phyloP scores from a whole-genome alignment of 2,888 invertebrate genomes.

The Drosophila leonis region DNA sequence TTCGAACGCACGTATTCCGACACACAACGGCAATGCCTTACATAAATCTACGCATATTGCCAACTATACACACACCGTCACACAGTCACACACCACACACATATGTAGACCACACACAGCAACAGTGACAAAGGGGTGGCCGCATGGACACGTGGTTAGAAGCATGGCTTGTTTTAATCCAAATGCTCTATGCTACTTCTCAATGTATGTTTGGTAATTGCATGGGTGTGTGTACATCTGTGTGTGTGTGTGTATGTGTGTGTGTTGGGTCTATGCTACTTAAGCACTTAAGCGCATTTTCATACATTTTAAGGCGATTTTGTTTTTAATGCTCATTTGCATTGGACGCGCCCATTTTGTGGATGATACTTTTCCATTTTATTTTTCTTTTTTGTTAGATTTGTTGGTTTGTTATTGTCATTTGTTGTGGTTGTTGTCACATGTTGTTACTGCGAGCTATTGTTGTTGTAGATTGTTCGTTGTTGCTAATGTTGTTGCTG shows the following conservation, averaged over 20 bases:
- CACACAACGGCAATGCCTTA: conserved; percentile 23
- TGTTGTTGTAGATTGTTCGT: background rate
- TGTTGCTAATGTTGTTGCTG: background rate
- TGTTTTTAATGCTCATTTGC: conserved; percentile 62
- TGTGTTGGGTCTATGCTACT: conserved; percentile 32
- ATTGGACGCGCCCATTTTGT: conserved; percentile 30
- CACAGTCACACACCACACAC: background rate
- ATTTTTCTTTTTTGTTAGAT: conserved; percentile 9
- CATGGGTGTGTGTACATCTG: conserved; percentile 3
- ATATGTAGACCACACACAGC: conserved; percentile 2
- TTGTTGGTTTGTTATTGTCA: background rate
- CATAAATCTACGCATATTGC: conserved; percentile 50
- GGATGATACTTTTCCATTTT: background rate
- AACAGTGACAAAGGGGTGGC: conserved; percentile 30
- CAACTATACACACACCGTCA: conserved; percentile 7
- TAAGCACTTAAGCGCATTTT: conserved; percentile 55
- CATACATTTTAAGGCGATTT: conserved; percentile 67
- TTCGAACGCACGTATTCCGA: conserved; percentile 15
- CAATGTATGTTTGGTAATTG: background rate
- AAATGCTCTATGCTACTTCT: conserved; percentile 20
- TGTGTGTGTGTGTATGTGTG: background rate
- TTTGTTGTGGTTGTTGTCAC: background rate
- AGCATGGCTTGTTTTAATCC: conserved; percentile 52
- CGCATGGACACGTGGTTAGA: conserved; percentile 63
- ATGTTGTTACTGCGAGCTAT: background rate